Evolutionary conservation across 2,797 vertebrate genomes (phyloP).

Genomic region (Hybognathus amarus): DNA sequence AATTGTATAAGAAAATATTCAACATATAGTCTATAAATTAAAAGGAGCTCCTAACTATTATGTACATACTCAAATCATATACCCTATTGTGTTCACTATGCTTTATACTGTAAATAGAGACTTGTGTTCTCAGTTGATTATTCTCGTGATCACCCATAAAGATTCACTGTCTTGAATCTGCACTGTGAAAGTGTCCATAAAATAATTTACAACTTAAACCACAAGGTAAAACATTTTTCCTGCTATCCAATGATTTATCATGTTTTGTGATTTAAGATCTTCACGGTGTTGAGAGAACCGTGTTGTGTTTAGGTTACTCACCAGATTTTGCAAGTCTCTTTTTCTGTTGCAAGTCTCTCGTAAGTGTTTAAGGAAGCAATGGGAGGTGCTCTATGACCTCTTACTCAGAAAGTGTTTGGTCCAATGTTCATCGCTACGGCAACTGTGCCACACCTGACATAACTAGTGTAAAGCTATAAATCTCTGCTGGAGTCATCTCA

Average conservation of each 20-base stretch:
- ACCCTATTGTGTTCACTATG: not conserved
- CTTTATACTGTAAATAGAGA: not conserved
- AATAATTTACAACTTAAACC: not conserved
- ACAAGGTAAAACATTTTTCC: not conserved
- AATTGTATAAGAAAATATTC: not conserved
- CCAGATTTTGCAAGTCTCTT: conserved; percentile 19
- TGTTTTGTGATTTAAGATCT: conserved; percentile 15
- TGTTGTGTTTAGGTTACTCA: conserved; percentile 37
- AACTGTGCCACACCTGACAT: conserved; percentile 30
- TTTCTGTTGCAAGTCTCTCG: conserved; percentile 16
- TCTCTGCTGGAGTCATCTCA: not conserved
- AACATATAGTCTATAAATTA: not conserved
- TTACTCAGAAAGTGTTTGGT: conserved; percentile 44
- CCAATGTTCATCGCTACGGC: conserved; percentile 56
- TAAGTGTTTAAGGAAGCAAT: conserved; percentile 21
- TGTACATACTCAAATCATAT: not conserved
- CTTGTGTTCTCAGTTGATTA: not conserved
- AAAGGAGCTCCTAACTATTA: not conserved
- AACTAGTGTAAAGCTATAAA: conserved; percentile 20
- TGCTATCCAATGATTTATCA: not conserved
- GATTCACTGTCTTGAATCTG: not conserved
- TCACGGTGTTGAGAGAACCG: not conserved
- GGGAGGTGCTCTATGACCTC: conserved; percentile 41
- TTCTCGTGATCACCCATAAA: not conserved
- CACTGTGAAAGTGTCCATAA: not conserved